These are phyloP conservation scores for Erebia ligea DNA, from an alignment of 2,888 invertebrate genomes.

Conservation along the genomic window DNA sequence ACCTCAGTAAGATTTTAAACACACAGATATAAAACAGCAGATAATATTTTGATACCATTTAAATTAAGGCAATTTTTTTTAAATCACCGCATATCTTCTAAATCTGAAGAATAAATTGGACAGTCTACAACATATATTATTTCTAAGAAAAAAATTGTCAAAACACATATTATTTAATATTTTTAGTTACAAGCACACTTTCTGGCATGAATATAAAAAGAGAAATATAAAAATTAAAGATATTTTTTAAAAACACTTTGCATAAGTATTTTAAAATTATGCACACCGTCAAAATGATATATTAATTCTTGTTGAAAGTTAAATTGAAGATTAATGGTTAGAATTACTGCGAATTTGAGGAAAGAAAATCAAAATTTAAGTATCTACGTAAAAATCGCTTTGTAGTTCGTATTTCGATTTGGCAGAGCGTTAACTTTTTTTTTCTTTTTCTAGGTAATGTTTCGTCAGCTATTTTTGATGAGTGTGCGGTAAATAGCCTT, in stretches of 20 bases:
- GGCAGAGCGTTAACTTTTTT: constrained; percentile 5
- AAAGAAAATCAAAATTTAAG: neutral
- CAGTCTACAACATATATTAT: too few relatives aligned
- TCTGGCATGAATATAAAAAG: too few relatives aligned
- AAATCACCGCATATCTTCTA: too few relatives aligned
- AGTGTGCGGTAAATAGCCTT: constrained; percentile 50
- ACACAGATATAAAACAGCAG: too few relatives aligned
- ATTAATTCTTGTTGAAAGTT: neutral
- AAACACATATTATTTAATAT: neutral
- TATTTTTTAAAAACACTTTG: too few relatives aligned
- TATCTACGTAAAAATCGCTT: neutral
- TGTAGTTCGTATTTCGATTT: constrained; percentile 5
- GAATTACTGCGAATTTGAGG: neutral
- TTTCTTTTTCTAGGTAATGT: constrained; percentile 7
- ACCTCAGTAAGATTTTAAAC: too few relatives aligned
- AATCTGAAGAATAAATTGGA: too few relatives aligned
- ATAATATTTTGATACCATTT: too few relatives aligned
- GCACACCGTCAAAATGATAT: neutral
- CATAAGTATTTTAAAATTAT: too few relatives aligned
- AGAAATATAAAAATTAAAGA: too few relatives aligned
- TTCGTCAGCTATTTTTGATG: constrained; percentile 13
- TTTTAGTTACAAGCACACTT: neutral
- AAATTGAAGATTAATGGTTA: neutral
- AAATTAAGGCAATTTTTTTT: too few relatives aligned
- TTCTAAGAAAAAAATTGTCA: neutral